Base-by-base conservation (phyloP, 2,113 vertebrate species). In the Verasper variegatus region DNA sequence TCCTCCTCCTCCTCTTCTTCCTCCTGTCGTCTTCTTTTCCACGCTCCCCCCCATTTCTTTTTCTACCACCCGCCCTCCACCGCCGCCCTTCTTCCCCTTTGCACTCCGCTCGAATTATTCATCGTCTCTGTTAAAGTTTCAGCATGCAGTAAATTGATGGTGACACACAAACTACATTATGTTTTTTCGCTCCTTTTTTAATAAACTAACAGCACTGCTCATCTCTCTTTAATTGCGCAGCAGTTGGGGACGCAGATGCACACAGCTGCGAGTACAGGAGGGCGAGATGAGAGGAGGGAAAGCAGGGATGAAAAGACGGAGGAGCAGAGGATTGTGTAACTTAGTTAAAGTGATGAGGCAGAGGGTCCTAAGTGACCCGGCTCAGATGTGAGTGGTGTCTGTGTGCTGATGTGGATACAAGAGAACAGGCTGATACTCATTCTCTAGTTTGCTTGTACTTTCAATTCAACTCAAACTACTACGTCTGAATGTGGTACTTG, bases 161-260 rank as follows among this genome's bases (percentile, higher is more conserved):
- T 95, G 97, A 96, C 96, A 95, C 90, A 93, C 82, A 94, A 96
- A 94, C 93, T 93, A 92, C 94, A 94, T 92, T 92, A 94, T 88
- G 71, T 88, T 87, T 89, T 60, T 69, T 78, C 87, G 14, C 89
- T 79, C 73, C 81, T 56, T 66, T 80, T 89, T 89, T 88, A 66
- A 81, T 88, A 84, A 90, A 89, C 87, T 92, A 94, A 94, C 95
- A 95, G 94, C 86, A 27, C 78, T 68, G 76, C 91, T 94, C 92
- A 89, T 92, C 85, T 89, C 92, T 95, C 93, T 95, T 95, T 94
- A 94, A 94, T 94, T 92, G 82, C 65, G 60, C 78, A 74, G 89
- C 91, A 90, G 89, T 87, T 92, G 92, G 90, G 81, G 83, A 87
- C 80, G 55, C 81, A 91, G 91, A 92, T 86, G 89, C 74, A 68